Conservation (phyloP, 2,888 invertebrate genomes). For the Tanytarsus gracilentus region DNA sequence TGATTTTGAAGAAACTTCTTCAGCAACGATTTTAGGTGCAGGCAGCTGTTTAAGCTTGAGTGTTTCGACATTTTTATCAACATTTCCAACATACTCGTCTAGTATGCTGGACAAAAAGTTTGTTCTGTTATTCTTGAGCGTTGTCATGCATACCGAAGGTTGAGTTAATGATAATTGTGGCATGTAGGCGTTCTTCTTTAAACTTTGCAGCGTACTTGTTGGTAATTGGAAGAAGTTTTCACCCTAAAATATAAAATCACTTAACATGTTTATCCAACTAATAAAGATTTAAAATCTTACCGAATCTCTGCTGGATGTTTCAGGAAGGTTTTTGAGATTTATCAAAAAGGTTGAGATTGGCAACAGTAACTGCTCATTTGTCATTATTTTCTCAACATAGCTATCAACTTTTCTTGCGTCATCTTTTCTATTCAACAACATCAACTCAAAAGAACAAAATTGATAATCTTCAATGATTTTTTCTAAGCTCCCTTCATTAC, state of each 20-base stretch:
- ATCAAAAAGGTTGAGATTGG: background rate
- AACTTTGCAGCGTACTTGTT: background rate
- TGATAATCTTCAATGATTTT: background rate
- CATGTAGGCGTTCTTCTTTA: background rate
- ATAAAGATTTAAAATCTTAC: background rate
- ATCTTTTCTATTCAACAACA: background rate
- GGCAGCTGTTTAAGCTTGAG: background rate
- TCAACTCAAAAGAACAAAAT: background rate
- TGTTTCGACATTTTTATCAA: background rate
- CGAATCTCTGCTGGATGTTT: background rate
- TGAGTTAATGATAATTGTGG: background rate
- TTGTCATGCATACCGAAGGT: too few species aligned
- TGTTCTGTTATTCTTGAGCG: too few species aligned
- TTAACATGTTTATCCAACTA: background rate
- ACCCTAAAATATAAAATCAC: background rate
- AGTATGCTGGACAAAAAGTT: slow-evolving; percentile 7
- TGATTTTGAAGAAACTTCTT: too few species aligned
- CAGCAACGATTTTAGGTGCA: too few species aligned
- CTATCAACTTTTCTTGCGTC: background rate
- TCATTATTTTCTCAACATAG: background rate
- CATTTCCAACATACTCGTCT: background rate
- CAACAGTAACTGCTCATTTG: background rate
- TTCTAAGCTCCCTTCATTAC: background rate
- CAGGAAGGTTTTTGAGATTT: slow-evolving; percentile 3
- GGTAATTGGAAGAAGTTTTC: slow-evolving; percentile 4